phyloP scores from a whole-genome alignment of 1,140 invertebrate species.

The Diabrotica virgifera region DNA sequence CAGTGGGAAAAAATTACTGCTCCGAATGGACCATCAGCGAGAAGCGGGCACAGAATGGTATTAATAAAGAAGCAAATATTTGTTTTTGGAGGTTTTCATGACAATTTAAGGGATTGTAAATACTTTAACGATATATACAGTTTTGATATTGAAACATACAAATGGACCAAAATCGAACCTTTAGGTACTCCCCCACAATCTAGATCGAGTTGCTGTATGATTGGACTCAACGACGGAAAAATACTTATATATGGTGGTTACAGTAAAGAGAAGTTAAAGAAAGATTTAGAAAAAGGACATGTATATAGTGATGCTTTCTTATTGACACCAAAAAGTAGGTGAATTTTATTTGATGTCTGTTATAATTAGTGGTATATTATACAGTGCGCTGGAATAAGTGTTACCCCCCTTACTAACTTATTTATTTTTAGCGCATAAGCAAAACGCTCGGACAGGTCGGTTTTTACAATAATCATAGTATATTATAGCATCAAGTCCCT shows the following conservation, averaged over 20 bases:
- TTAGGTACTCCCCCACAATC: constrained; percentile 64
- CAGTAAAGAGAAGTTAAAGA: constrained; percentile 73
- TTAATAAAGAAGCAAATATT: constrained; percentile 73
- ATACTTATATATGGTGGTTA: constrained; percentile 87
- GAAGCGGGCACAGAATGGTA: constrained; percentile 90
- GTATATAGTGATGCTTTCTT: constrained; percentile 82
- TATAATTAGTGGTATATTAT: too few species aligned
- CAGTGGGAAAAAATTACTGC: constrained; percentile 83
- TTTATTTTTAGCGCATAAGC: too few species aligned
- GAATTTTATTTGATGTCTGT: background rate
- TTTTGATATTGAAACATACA: constrained; percentile 78
- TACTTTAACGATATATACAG: constrained; percentile 87
- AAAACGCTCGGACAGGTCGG: too few species aligned
- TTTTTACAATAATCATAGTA: too few species aligned
- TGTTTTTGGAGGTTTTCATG: constrained; percentile 90
- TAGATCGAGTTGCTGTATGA: constrained; percentile 73
- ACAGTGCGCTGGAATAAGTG: too few species aligned
- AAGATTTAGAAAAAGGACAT: constrained; percentile 77
- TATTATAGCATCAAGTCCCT: too few species aligned
- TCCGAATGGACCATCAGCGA: constrained; percentile 70
- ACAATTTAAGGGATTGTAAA: constrained; percentile 82
- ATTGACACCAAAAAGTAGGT: constrained; percentile 67
- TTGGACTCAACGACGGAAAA: constrained; percentile 57
- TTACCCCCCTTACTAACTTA: too few species aligned
- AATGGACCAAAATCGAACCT: constrained; percentile 74